These are phyloP conservation scores for Danaus plexippus DNA, from an alignment of 1,140 invertebrate species.

Conservation along the genomic window DNA sequence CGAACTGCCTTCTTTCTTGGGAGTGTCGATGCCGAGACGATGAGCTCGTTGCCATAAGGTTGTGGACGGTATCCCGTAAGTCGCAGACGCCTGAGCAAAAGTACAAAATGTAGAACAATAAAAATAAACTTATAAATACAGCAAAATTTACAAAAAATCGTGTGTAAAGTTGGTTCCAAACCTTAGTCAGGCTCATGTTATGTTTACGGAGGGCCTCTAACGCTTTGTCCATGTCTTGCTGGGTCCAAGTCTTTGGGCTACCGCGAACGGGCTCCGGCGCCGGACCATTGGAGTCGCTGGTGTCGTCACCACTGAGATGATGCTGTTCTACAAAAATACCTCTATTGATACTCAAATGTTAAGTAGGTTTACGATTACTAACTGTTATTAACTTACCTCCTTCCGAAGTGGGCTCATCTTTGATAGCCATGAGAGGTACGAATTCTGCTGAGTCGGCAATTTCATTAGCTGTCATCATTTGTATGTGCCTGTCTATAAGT, in stretches of 20 bases:
- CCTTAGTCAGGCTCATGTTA: slow-evolving; percentile 90
- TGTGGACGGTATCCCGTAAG: slow-evolving; percentile 90
- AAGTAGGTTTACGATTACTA: neutral
- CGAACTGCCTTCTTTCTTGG: slow-evolving; percentile 88
- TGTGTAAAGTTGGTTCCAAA: neutral
- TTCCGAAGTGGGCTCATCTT: slow-evolving; percentile 57
- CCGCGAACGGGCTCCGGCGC: slow-evolving; percentile 66
- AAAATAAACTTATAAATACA: neutral
- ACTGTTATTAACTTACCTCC: slow-evolving; percentile 34
- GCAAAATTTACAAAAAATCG: neutral
- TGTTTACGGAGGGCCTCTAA: slow-evolving; percentile 87
- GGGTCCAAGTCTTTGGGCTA: slow-evolving; percentile 87
- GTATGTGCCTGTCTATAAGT: slow-evolving; percentile 40
- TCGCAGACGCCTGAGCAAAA: slow-evolving; percentile 75
- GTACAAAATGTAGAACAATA: slow-evolving; percentile 7
- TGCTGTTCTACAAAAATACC: slow-evolving; percentile 37
- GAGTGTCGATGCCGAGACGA: slow-evolving; percentile 88
- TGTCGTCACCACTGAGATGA: slow-evolving; percentile 48
- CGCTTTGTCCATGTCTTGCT: slow-evolving; percentile 90
- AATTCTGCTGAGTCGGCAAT: slow-evolving; percentile 40
- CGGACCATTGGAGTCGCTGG: slow-evolving; percentile 44
- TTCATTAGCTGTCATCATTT: slow-evolving; percentile 28
- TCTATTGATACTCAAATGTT: neutral
- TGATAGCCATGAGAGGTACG: slow-evolving; percentile 42
- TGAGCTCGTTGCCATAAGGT: slow-evolving; percentile 92